Conservation (phyloP, 2,888 invertebrate genomes). For the Caenorhabditis sinica region DNA sequence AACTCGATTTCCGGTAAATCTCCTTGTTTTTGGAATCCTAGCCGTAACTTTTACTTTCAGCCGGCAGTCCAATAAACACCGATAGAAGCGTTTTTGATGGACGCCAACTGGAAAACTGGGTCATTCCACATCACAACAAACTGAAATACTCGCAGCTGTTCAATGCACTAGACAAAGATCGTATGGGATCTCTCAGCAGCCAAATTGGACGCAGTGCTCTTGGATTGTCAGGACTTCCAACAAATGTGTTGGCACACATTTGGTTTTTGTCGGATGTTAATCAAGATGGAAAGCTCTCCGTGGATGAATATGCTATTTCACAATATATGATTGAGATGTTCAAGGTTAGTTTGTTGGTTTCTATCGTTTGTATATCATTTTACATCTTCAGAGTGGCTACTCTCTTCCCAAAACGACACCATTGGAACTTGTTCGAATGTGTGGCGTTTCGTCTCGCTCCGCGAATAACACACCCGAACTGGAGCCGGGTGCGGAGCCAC, state of each 20-base stretch:
- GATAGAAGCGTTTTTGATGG: slow-evolving; percentile 64
- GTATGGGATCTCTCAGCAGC: slow-evolving; percentile 77
- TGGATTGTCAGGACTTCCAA: slow-evolving; percentile 94
- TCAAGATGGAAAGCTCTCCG: slow-evolving; percentile 92
- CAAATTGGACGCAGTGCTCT: slow-evolving; percentile 87
- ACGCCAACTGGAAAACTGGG: slow-evolving; percentile 81
- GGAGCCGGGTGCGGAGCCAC: slow-evolving; percentile 73
- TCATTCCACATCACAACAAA: slow-evolving; percentile 80
- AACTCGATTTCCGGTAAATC: slow-evolving; percentile 55
- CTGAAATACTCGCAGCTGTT: slow-evolving; percentile 82
- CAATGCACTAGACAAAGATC: slow-evolving; percentile 81
- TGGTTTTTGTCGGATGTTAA: slow-evolving; percentile 96
- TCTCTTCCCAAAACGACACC: slow-evolving; percentile 94
- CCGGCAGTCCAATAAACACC: slow-evolving; percentile 6
- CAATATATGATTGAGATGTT: slow-evolving; percentile 93
- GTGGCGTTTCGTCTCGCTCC: slow-evolving; percentile 69
- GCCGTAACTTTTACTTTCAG: not conserved
- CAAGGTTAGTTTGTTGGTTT: no score
- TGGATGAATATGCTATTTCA: slow-evolving; percentile 97
- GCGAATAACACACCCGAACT: slow-evolving; percentile 72
- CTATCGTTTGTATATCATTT: not conserved
- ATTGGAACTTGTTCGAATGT: slow-evolving; percentile 85
- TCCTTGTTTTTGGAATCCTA: no score
- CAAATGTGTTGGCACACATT: slow-evolving; percentile 93
- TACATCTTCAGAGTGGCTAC: slow-evolving; percentile 90